phyloP scores from a whole-genome alignment of 2,113 vertebrate genomes.

The Orthonyx spaldingii region DNA sequence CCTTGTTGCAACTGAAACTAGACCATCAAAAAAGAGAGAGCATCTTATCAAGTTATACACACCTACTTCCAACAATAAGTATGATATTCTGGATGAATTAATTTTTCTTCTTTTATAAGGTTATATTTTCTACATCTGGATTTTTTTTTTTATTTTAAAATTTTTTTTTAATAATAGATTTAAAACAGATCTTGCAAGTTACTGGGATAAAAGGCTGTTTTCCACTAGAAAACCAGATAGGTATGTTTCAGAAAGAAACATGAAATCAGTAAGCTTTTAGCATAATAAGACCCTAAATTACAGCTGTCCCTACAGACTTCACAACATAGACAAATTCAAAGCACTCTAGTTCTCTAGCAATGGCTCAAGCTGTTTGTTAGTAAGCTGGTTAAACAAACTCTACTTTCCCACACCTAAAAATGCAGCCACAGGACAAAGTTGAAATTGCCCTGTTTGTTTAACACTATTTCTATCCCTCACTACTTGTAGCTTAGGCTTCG shows the following conservation, averaged over 20 bases:
- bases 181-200: background rate
- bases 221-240: background rate
- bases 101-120: background rate
- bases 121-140: background rate
- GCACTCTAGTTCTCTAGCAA: background rate
- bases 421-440: background rate
- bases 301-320: background rate
- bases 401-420: background rate
- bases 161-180: background rate
- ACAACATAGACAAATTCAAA: background rate
- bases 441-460: background rate
- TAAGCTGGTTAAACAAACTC: background rate
- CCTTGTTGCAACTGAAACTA: background rate
- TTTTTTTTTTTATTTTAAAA: rapidly evolving
- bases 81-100: background rate
- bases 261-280: background rate
- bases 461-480: background rate
- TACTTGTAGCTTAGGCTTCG: background rate
- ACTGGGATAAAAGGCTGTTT: background rate
- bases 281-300: background rate
- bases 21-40: background rate
- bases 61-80: background rate
- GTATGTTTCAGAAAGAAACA: background rate
- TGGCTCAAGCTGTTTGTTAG: background rate
- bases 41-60: background rate